Evolutionary conservation across 1,140 invertebrate genomes (phyloP).

Genomic region (Aricia agestis): DNA sequence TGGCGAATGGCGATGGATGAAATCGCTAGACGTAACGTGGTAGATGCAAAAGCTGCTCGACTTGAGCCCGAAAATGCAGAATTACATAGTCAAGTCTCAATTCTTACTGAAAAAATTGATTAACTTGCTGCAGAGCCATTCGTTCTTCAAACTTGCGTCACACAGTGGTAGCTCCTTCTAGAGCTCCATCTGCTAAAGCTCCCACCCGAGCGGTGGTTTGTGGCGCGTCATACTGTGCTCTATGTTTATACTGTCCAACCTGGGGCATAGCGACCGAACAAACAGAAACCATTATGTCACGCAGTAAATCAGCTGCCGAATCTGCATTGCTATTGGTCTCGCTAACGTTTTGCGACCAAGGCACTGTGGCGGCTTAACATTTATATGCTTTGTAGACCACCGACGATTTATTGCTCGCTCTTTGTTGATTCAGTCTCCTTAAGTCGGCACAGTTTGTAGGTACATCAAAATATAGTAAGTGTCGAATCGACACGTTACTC

Average conservation of each 20-base stretch:
- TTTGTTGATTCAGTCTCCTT: neutral
- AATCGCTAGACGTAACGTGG: neutral
- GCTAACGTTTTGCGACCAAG: neutral
- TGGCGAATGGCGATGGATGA: neutral
- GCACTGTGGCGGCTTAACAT: neutral
- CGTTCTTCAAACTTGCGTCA: neutral
- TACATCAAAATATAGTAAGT: conserved; percentile 31
- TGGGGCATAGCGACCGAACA: conserved; percentile 1
- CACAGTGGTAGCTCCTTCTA: neutral
- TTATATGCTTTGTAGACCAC: neutral
- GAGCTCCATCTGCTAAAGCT: neutral
- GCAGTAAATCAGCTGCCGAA: neutral
- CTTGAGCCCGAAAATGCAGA: conserved; percentile 5
- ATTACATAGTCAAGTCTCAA: neutral
- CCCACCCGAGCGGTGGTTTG: neutral
- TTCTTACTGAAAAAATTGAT: neutral
- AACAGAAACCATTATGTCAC: neutral
- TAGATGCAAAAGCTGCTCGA: neutral
- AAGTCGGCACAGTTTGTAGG: neutral
- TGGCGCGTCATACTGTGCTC: neutral
- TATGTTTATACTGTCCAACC: neutral
- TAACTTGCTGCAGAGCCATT: neutral
- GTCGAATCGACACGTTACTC: too few species aligned
- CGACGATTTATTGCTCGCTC: neutral
- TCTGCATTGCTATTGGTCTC: neutral